These are phyloP conservation scores for Cyaniris semiargus DNA, from an alignment of 2,888 invertebrate genomes.

Conservation along the genomic window DNA sequence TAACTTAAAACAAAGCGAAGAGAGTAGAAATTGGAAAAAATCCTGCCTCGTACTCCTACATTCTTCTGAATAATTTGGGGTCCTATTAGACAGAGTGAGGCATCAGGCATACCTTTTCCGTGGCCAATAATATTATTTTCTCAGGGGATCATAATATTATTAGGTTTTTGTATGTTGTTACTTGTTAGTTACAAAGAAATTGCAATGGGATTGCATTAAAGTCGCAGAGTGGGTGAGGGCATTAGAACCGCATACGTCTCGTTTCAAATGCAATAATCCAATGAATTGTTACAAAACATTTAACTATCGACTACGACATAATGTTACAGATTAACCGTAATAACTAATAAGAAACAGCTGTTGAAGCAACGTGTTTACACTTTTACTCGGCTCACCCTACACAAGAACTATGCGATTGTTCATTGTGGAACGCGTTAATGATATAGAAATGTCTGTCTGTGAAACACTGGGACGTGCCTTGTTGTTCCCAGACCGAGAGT, in stretches of 20 bases:
- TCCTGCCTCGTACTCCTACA: not conserved
- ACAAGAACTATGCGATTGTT: conserved; percentile 69
- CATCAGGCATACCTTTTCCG: too few species aligned
- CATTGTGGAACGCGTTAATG: conserved; percentile 56
- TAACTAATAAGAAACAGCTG: conserved; percentile 10
- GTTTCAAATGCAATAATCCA: not conserved
- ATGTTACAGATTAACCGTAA: conserved; percentile 12
- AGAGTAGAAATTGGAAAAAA: not conserved
- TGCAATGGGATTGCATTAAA: not conserved
- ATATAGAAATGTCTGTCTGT: conserved; percentile 63
- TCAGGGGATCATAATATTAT: too few species aligned
- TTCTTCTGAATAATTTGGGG: not conserved
- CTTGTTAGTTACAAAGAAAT: not conserved
- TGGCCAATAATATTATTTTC: too few species aligned
- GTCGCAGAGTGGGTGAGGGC: too few species aligned
- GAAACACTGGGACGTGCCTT: conserved; percentile 31
- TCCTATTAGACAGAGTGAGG: too few species aligned
- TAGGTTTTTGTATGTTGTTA: not conserved
- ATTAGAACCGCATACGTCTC: not conserved
- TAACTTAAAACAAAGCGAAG: not conserved
- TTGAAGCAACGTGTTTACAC: conserved; percentile 47
- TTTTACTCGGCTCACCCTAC: conserved; percentile 55
- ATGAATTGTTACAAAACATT: not conserved
- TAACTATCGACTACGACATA: not conserved
- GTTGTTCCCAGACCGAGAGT: not conserved